Percentiles rank a stretch among this genome's conserved stretches.
Conservation (phyloP, 53 echinoderm and acorn worm species). For the Stichopus horrens region DNA sequence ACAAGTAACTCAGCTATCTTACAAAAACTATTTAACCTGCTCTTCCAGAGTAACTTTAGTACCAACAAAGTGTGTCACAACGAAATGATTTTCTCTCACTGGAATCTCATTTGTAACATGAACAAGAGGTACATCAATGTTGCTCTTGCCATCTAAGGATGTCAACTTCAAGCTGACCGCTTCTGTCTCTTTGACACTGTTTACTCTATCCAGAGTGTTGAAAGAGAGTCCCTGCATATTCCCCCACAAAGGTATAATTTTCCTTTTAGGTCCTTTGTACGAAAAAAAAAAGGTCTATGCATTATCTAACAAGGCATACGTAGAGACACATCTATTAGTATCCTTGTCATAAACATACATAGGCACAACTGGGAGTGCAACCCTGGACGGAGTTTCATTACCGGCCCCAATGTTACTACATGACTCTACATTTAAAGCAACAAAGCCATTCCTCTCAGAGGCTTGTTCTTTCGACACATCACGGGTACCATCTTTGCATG, state of each 20-base stretch:
- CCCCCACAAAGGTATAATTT: conserved; percentile 15
- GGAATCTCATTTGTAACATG: too few relatives aligned
- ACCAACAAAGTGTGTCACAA: too few relatives aligned
- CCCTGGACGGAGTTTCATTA: background rate
- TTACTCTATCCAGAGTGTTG: background rate
- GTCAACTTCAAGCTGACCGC: conserved; percentile 6
- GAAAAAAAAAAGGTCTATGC: conserved; percentile 30
- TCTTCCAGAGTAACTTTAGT: conserved; percentile 11
- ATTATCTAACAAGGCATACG: conserved; percentile 28
- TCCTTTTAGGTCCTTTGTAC: conserved; percentile 3
- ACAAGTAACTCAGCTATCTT: conserved; percentile 19
- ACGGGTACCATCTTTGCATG: too few relatives aligned
- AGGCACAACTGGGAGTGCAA: conserved; percentile 42
- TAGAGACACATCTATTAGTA: background rate
- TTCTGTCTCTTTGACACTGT: background rate
- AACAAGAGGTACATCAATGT: conserved; percentile 1
- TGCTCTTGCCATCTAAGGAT: background rate
- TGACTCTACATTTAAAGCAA: too few relatives aligned
- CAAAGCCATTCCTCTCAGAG: too few relatives aligned
- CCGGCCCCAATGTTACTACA: conserved; percentile 10
- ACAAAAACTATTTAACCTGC: conserved; percentile 2
- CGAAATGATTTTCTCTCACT: too few relatives aligned
- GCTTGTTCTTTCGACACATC: too few relatives aligned
- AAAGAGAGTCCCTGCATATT: background rate
- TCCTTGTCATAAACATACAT: background rate